phyloP scores from a whole-genome alignment of 2,113 vertebrate species.

The Leptobrachium leishanense region DNA sequence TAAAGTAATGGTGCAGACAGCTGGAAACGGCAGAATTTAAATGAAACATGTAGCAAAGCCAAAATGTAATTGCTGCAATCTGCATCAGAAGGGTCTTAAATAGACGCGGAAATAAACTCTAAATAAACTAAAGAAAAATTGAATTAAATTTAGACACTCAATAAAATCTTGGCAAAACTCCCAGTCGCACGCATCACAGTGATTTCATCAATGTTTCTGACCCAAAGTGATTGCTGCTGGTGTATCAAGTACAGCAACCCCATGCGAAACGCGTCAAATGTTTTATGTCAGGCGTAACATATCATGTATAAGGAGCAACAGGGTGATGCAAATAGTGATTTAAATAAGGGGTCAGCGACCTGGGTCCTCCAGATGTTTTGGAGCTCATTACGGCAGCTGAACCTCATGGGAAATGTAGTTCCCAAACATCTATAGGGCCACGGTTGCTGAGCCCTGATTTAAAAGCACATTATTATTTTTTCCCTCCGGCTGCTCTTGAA shows the following conservation, averaged over 20 bases:
- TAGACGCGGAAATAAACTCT: neutral
- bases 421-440: too few species aligned
- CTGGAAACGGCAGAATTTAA: neutral
- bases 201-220: neutral
- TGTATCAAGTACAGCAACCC: neutral
- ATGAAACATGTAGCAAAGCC: neutral
- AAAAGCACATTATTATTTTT: too few species aligned
- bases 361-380: too few species aligned
- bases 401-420: too few species aligned
- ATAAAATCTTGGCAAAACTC: neutral
- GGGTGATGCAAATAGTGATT: too few species aligned
- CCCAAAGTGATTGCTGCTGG: neutral
- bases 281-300: too few species aligned
- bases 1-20: neutral
- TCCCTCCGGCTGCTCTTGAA: too few species aligned
- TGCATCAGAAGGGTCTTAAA: neutral
- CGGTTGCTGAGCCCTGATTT: too few species aligned
- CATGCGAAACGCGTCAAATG: too few species aligned
- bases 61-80: neutral
- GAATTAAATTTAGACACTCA: constrained; percentile 1
- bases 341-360: too few species aligned
- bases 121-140: neutral
- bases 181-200: neutral
- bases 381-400: too few species aligned
- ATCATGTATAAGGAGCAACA: too few species aligned